phyloP scores from a whole-genome alignment of 2,797 vertebrate genomes.

The Parotocinclus haroldoi region DNA sequence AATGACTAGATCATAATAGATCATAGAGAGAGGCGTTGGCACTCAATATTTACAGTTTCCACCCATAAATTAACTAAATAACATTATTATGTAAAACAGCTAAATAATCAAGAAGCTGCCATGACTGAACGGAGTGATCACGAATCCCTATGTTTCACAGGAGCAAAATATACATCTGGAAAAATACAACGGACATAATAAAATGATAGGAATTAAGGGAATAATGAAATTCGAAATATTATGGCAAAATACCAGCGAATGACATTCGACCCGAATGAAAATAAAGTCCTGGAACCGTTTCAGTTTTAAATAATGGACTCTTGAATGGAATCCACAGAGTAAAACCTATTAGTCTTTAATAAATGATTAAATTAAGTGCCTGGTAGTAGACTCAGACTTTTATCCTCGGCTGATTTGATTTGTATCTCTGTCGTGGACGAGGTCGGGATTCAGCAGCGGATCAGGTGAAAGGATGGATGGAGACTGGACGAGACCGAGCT shows the following conservation, averaged over 20 bases:
- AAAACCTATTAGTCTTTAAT: constrained; percentile 1
- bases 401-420: background rate
- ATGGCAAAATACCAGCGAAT: background rate
- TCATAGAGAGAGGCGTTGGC: too few relatives aligned
- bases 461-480: too few relatives aligned
- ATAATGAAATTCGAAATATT: background rate
- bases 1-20: too few relatives aligned
- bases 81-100: too few relatives aligned
- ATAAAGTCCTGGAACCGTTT: background rate
- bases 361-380: background rate
- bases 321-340: background rate
- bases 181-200: background rate
- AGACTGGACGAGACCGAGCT: background rate
- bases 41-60: too few relatives aligned
- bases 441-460: background rate
- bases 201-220: too few relatives aligned
- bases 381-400: background rate
- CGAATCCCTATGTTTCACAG: too few relatives aligned
- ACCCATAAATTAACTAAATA: too few relatives aligned
- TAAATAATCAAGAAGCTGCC: too few relatives aligned
- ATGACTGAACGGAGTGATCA: too few relatives aligned
- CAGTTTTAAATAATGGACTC: background rate
- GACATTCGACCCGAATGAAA: background rate
- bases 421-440: background rate
- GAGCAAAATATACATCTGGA: background rate